Evolutionary conservation across 2,113 vertebrate species (phyloP), one percentile per base, ranked within the genome.

Genomic region (Rhinolophus ferrumequinum): DNA sequence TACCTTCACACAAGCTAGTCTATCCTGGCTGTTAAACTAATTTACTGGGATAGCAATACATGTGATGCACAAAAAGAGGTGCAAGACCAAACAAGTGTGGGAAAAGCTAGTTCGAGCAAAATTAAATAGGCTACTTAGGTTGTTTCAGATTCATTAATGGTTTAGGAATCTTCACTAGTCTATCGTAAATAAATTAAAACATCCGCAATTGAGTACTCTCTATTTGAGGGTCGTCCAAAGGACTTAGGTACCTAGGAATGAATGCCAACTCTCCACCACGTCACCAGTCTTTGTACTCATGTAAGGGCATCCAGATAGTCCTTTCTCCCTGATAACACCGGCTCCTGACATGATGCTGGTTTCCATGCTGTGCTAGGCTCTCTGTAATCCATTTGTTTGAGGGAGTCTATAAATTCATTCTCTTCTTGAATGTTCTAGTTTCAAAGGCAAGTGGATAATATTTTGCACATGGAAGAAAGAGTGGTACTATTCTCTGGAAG

Each of bases 401-500:
- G 21, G 50, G 83, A 73, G 24, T 26, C 82, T 69, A 28, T 44
- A 35, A 76, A 95, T 83, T 24, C 16, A 38, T 76, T 89, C 60
- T 88, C 28, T 64, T 79, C 56, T 80, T 82, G 41, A 79, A 75
- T 4, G 47, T 93, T 79, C 22, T 62, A 13, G 24, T 91, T 70
- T 94, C 64, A 73, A 80, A 93, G 76, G 56, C 72, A 95, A 88
- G 22, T n/a, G 81, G 94, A 69, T 66, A 84, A 28, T 93, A 94
- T 77, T 93, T 62, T 58, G 72, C 67, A 87, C 11, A 52, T 73
- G 56, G 60, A 90, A 75, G 82, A 92, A n/a, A 94, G 30, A 18
- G 12, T 11, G 38, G 12, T 75, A 67, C 41, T 97, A n/a, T 86
- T 93, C 58, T 62, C 47, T 93, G 84, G 72, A 94, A 96, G 94